A percentile compares a stretch with the other conserved stretches of the same genome.
phyloP scores from a whole-genome alignment of 2,113 vertebrate genomes.

The Tachycineta bicolor region DNA sequence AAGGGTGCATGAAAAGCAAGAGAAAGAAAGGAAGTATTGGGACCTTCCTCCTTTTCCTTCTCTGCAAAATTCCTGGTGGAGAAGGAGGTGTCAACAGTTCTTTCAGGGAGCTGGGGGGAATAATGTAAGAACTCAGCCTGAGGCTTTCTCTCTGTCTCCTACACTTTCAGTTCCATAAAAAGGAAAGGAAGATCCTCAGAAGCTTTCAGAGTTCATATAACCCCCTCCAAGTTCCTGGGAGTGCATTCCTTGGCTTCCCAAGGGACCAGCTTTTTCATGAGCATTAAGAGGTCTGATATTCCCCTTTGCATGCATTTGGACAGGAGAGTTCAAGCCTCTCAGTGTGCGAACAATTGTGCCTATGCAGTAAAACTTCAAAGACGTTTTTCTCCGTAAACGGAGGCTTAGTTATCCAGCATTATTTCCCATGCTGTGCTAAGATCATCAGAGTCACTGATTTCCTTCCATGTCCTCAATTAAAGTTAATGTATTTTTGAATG shows the following conservation, averaged over 20 bases:
- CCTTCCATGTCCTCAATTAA: not conserved
- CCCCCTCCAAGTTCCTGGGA: not conserved
- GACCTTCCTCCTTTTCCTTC: not conserved
- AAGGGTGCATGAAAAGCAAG: not conserved
- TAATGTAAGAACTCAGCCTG: not conserved
- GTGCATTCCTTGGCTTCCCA: not conserved
- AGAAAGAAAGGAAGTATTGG: not conserved
- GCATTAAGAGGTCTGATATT: not conserved
- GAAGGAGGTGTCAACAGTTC: not conserved
- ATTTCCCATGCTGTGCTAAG: not conserved
- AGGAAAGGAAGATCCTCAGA: not conserved
- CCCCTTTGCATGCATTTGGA: not conserved
- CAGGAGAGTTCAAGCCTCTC: not conserved
- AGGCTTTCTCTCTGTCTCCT: not conserved
- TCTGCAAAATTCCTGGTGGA: not conserved
- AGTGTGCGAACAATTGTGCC: not conserved
- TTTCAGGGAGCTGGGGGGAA: not conserved
- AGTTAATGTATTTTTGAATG: slow-evolving; percentile 5
- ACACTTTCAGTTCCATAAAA: not conserved
- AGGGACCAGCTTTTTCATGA: not conserved
- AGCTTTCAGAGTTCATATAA: not conserved
- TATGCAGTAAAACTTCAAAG: not conserved
- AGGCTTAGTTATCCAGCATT: not conserved
- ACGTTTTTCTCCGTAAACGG: not conserved
- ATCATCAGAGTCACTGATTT: not conserved